These are phyloP conservation scores for Crotalus viridis DNA, from an alignment of 2,113 vertebrate genomes.

Conservation along the genomic window DNA sequence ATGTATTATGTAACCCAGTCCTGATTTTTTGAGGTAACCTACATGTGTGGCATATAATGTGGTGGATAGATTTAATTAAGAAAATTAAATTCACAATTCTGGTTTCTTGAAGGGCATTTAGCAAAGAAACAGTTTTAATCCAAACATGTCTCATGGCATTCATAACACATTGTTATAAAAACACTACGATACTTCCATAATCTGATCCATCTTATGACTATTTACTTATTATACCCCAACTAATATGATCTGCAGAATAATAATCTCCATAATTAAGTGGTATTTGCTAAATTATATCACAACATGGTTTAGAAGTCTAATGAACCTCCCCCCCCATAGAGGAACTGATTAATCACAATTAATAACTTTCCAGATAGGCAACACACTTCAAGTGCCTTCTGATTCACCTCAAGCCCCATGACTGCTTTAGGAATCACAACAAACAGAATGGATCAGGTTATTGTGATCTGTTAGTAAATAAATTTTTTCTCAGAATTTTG, in stretches of 20 bases:
- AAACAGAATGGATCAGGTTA: conserved; percentile 29
- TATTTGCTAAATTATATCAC: conserved; percentile 30
- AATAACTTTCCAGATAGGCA: conserved; percentile 28
- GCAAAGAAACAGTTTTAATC: background rate
- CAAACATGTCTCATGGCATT: background rate
- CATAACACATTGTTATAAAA: background rate
- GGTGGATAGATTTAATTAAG: background rate
- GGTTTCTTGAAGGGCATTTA: background rate
- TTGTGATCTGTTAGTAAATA: conserved; percentile 19
- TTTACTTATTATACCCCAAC: background rate
- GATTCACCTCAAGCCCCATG: conserved; percentile 25
- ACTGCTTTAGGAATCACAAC: conserved; percentile 13
- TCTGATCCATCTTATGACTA: background rate
- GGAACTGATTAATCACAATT: conserved; percentile 38
- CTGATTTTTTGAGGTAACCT: background rate
- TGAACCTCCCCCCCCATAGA: conserved; percentile 3
- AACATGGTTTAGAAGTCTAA: conserved; percentile 40
- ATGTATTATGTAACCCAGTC: background rate
- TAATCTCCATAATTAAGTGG: conserved; percentile 39
- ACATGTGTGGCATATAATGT: background rate
- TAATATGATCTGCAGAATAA: conserved; percentile 35
- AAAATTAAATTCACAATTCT: background rate
- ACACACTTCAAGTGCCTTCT: conserved; percentile 41
- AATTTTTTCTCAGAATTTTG: background rate
- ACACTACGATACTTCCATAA: background rate